Evolutionary conservation across 2,113 vertebrate genomes (phyloP).

Genomic region (Alouatta palliata): DNA sequence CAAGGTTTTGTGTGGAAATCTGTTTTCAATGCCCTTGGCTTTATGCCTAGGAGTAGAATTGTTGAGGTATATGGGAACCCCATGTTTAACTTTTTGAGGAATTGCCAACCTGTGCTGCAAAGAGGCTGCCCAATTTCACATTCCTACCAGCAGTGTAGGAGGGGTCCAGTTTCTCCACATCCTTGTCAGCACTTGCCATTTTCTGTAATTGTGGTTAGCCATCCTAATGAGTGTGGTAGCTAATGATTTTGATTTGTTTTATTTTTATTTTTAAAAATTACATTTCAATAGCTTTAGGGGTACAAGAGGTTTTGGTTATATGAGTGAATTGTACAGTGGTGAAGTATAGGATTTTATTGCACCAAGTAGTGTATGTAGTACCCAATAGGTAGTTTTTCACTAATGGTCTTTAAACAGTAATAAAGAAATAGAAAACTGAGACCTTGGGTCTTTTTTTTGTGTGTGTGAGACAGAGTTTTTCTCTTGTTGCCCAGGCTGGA

Average conservation of each 20-base stretch:
- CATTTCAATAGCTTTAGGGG: too few species aligned
- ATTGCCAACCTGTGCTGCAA: background rate
- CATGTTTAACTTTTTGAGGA: background rate
- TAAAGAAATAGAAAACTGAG: background rate
- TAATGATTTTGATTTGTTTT: background rate
- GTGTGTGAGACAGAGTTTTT: too few species aligned
- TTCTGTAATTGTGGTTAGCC: background rate
- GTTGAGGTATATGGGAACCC: background rate
- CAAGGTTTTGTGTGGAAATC: background rate
- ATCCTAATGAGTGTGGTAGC: background rate
- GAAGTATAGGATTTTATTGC: too few species aligned
- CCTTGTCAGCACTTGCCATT: background rate
- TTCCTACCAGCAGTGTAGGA: background rate
- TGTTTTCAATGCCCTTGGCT: background rate
- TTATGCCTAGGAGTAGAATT: background rate
- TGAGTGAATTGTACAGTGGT: too few species aligned
- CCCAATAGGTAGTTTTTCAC: too few species aligned
- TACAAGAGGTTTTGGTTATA: too few species aligned
- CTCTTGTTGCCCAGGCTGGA: too few species aligned
- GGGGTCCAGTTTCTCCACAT: background rate
- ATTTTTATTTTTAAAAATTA: too few species aligned
- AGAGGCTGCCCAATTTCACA: background rate
- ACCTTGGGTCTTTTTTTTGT: background rate
- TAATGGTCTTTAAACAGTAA: background rate
- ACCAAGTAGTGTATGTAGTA: too few species aligned